phyloP scores from a whole-genome alignment of 2,113 vertebrate genomes.

The Amblyopsis rosae region DNA sequence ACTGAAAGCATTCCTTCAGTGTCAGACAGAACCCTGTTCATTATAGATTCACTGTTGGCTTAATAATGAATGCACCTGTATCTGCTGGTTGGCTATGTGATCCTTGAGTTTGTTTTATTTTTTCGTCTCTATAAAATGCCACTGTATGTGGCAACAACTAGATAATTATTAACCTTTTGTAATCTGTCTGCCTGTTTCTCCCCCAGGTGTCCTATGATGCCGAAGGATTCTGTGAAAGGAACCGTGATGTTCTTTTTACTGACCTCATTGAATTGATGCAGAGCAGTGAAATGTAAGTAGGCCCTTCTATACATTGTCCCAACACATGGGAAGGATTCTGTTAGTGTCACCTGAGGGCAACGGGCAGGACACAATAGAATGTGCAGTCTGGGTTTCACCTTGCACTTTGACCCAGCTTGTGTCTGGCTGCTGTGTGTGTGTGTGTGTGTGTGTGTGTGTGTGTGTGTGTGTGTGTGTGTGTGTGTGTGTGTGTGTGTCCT shows the following conservation, averaged over 20 bases:
- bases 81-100: too few relatives aligned
- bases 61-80: too few relatives aligned
- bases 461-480: neutral
- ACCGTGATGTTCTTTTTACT: conserved; percentile 94
- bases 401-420: conserved; percentile 39
- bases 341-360: conserved; percentile 33
- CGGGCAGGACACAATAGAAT: conserved; percentile 39
- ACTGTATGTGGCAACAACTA: neutral
- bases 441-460: conserved; percentile 6
- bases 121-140: neutral
- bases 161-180: neutral
- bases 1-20: conserved; percentile 43
- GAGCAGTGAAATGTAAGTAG: conserved; percentile 95
- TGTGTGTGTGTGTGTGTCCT: conserved; percentile 8
- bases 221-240: conserved; percentile 97
- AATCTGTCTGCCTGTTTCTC: neutral
- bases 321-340: conserved; percentile 34
- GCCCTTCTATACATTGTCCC: conserved; percentile 13
- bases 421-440: conserved; percentile 25
- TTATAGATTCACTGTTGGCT: conserved; percentile 11
- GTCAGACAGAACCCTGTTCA: conserved; percentile 5
- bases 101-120: too few relatives aligned
- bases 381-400: conserved; percentile 19
- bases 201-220: conserved; percentile 96
- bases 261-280: conserved; percentile 99